phyloP scores from a whole-genome alignment of 2,888 invertebrate genomes.

The Coelopa pilipes region DNA sequence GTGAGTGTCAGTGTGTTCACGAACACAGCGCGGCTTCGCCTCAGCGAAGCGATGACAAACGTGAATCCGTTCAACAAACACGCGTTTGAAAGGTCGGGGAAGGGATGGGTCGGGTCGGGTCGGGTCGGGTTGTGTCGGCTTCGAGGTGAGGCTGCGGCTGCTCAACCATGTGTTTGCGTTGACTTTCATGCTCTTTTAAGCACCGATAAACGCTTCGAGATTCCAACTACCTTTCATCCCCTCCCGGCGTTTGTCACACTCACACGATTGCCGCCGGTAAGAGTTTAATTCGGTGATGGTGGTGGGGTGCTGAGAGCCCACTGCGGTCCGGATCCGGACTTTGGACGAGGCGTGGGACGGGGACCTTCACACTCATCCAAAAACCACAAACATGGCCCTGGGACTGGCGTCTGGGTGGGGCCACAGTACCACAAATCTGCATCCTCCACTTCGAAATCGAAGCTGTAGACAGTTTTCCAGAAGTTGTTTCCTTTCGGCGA shows the following conservation, averaged over 20 bases:
- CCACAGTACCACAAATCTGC: neutral
- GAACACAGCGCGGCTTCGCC: neutral
- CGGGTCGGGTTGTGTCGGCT: neutral
- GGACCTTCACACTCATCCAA: no score
- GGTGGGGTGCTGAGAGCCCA: conserved; percentile 5
- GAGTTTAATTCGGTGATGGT: neutral
- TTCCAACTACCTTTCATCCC: conserved; percentile 45
- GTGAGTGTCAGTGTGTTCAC: conserved; percentile 1
- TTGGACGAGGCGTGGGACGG: no score
- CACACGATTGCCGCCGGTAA: conserved; percentile 45
- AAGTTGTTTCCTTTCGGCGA: neutral
- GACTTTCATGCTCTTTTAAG: conserved; percentile 66
- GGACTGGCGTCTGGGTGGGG: no score
- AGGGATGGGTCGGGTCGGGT: neutral
- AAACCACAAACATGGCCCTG: no score
- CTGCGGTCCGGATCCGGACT: neutral
- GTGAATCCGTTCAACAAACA: conserved; percentile 55
- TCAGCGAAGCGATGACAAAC: conserved; percentile 59
- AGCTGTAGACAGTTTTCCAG: neutral
- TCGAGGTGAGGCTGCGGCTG: conserved; percentile 16
- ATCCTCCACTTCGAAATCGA: neutral
- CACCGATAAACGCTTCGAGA: conserved; percentile 56
- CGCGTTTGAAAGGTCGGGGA: conserved; percentile 47
- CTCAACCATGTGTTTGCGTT: conserved; percentile 48
- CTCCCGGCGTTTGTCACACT: conserved; percentile 53